Evolutionary conservation across 2,797 vertebrate species (phyloP), one percentile per base, ranked within the genome.

Genomic region (Spinibarbus caldwelli): DNA sequence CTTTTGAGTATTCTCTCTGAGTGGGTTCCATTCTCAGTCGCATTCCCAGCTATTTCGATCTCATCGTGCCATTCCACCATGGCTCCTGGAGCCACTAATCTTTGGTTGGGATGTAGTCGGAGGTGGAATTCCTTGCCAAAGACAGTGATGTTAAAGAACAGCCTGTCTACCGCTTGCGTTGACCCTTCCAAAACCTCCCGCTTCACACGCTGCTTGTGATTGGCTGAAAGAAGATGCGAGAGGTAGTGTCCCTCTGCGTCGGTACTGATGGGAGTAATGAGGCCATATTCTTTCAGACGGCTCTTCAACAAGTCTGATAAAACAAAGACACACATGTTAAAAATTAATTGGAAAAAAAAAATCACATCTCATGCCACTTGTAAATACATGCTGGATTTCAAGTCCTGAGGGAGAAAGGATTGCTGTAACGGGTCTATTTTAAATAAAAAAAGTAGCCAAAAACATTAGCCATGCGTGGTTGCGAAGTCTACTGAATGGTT

Each of bases 101-200:
- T 92, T 6, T 87, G 88, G 88, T 99, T 99, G 26, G 96, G 97
- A 3, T 88, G 94, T 82, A 99, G 93, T 0, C 97, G 94, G n/a
- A 99, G 96, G 73, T 99, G 98, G 92, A 99, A 98, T 87, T 98
- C 96, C 92, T 94, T 96, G 43, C 97, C 98, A 0, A 99, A 99
- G 3, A 96, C 98, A 0, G 96, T 96, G 91, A 99, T 88, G 6
- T 99, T 99, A 90, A 99, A 99, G 88, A 97, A 99, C 4, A 99
- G 93, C 31, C 87, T 90, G 78, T 92, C 89, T 31, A 29, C 73
- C 21, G 45, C 64, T 82, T 90, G 93, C 0, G 92, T 90, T 1
- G 92, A 79, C 1, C 64, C 90, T 0, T 87, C 85, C 3, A 93
- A 82, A 2, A 89, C 92, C 54, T 96, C 97, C 85, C 98, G 95